Evolutionary conservation across 2,888 invertebrate genomes (phyloP).

Genomic region (Glyphotaelius pellucidus): DNA sequence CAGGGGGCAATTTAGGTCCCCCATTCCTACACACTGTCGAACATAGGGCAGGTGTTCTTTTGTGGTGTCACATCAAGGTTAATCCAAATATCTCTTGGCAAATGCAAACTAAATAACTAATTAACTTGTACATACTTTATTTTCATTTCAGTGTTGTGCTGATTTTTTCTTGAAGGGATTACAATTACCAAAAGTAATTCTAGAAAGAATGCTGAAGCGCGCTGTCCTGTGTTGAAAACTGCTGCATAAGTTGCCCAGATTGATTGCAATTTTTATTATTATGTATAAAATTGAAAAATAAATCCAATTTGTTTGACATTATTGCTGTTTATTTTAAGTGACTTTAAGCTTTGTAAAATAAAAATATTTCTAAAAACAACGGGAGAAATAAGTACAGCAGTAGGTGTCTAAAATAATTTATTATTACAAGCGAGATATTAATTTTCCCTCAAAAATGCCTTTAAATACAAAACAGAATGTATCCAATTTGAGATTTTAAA

Average conservation of each 20-base stretch:
- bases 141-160: background rate
- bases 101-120: background rate
- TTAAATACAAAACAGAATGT: background rate
- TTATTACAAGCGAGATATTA: background rate
- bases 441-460: background rate
- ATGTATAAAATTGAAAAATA: background rate
- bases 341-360: background rate
- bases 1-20: too few relatives aligned
- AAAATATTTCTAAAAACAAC: background rate
- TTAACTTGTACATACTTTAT: background rate
- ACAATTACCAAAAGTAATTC: background rate
- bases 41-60: too few relatives aligned
- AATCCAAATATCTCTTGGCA: too few relatives aligned
- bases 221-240: background rate
- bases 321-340: too few relatives aligned
- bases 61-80: too few relatives aligned
- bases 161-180: background rate
- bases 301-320: too few relatives aligned
- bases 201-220: background rate
- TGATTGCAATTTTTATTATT: background rate
- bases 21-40: too few relatives aligned
- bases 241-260: background rate
- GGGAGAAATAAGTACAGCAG: background rate
- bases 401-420: slow-evolving; percentile 2
- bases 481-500: background rate